Conservation (phyloP, 2,888 invertebrate species). For the Drosophila pegasa region DNA sequence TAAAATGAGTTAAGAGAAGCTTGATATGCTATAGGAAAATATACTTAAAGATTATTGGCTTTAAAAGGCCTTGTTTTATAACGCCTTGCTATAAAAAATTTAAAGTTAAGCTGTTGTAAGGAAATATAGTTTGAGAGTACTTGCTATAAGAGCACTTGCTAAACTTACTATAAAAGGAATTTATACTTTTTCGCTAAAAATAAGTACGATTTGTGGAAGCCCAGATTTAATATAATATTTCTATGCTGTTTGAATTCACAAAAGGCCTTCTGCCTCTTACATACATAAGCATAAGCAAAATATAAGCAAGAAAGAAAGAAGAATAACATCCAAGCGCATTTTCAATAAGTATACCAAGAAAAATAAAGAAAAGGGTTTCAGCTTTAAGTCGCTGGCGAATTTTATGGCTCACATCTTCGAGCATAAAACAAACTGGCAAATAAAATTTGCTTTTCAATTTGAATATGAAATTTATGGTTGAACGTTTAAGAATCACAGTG, state of each 20-base stretch:
- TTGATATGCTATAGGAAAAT: neutral
- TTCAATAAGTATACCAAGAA: neutral
- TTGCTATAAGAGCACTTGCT: neutral
- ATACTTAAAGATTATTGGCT: no score
- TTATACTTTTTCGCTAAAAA: neutral
- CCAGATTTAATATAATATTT: neutral
- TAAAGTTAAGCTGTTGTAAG: no score
- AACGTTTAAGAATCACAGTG: neutral
- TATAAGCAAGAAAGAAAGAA: neutral
- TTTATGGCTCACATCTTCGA: neutral
- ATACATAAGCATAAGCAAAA: neutral
- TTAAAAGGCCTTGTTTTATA: no score
- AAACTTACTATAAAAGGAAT: neutral
- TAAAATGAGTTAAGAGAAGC: neutral
- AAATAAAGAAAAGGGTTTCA: neutral
- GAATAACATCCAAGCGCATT: neutral
- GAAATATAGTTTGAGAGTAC: no score
- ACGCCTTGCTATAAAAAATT: no score
- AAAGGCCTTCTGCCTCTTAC: neutral
- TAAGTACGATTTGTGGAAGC: no score
- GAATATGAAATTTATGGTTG: neutral
- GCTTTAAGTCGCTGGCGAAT: neutral
- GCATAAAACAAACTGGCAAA: slow-evolving; percentile 1
- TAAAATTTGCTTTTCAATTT: slow-evolving; percentile 11
- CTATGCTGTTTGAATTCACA: neutral